Evolutionary conservation across 1,140 invertebrate species (phyloP), one percentile per base, ranked within the genome.

Genomic region (Conus ventricosus): DNA sequence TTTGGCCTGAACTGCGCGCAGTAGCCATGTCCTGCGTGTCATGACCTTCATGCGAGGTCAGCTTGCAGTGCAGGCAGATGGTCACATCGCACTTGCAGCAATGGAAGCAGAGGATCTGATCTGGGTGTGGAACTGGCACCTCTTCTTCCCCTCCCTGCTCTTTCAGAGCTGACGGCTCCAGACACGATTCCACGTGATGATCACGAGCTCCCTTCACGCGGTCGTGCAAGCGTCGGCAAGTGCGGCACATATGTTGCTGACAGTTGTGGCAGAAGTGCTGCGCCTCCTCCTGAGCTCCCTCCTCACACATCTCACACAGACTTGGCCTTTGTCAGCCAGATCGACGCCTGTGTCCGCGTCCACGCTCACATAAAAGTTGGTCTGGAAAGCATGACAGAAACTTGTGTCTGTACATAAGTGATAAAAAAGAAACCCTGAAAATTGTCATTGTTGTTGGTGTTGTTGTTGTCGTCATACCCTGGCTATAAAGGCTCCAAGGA

Each of bases 31-130:
- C 84, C 23, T 86, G 63, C 20, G 84, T 86, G n/a, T 13, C 15
- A 25, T 86, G 84, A 86, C 85, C 85, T 57, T 87, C 85, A 13
- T 87, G 85, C 80, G 85, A 87, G 51, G 85, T 87, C 71, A 87
- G 75, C 75, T 87, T 87, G 71, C 85, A 87, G 53, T 87, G 71
- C 51, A 87, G 85, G 51, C 85, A 87, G 85, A 87, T 87, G 75
- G 15, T 87, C 53, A 80, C 75, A 53, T 87, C 85, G 80, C 85
- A 87, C 53, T 87, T 75, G 51, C 75, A 27, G 54, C 85, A 87
- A 53, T 87, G 85, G 85, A 87, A 87, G 54, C 67, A 76, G 71
- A 87, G 67, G 15, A 39, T 6, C 54, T 87, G 85, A 60, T 78
- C 85, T 3, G 71, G 71, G 27, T n/a, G n/a, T 87, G 85, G 53